phyloP scores from a whole-genome alignment of 2,113 vertebrate genomes.

The Engystomops pustulosus region DNA sequence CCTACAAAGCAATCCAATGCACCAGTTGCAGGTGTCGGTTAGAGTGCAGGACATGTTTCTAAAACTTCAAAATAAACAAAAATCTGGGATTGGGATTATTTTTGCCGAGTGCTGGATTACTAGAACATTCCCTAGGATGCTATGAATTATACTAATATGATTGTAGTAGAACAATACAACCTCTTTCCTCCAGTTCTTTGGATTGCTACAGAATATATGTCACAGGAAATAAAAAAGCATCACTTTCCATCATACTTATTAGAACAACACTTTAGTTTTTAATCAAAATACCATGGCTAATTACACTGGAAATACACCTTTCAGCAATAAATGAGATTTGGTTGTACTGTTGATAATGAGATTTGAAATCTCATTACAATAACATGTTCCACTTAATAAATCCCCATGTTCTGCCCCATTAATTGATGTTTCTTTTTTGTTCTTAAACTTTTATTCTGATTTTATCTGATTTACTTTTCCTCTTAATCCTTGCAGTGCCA shows the following conservation, averaged over 20 bases:
- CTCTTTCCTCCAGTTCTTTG: neutral
- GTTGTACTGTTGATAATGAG: slow-evolving; percentile 61
- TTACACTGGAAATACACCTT: slow-evolving; percentile 66
- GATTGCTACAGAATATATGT: slow-evolving; percentile 17
- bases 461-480: slow-evolving; percentile 64
- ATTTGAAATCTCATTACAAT: slow-evolving; percentile 62
- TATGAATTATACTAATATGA: neutral
- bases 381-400: slow-evolving; percentile 53
- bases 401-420: slow-evolving; percentile 62
- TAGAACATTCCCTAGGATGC: neutral
- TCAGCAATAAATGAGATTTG: slow-evolving; percentile 64
- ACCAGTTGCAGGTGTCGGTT: neutral
- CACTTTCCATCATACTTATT: slow-evolving; percentile 63
- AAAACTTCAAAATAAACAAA: too few species aligned
- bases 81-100: neutral
- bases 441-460: slow-evolving; percentile 47
- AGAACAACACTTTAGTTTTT: slow-evolving; percentile 70
- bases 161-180: neutral
- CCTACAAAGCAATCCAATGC: too few species aligned
- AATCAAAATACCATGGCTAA: slow-evolving; percentile 70
- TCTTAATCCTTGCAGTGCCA: slow-evolving; percentile 60
- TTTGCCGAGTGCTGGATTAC: neutral
- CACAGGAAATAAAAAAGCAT: slow-evolving; percentile 54
- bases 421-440: slow-evolving; percentile 60
- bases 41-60: neutral